phyloP scores from a whole-genome alignment of 2,113 vertebrate species.

The Marmota flaviventris region DNA sequence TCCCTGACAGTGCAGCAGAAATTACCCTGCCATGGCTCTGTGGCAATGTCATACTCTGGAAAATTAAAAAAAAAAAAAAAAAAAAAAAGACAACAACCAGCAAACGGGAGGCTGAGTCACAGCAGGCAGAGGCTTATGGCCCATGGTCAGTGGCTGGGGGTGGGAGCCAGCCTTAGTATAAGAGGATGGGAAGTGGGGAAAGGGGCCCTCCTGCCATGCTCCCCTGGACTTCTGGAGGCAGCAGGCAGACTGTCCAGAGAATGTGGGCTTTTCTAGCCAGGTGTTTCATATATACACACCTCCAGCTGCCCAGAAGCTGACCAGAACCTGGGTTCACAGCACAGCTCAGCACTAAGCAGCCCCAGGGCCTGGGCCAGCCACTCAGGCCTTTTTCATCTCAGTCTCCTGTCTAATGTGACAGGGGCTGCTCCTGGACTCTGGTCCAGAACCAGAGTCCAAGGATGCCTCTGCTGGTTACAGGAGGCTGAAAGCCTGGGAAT shows the following conservation, averaged over 20 bases:
- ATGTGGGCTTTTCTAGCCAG: too few species aligned
- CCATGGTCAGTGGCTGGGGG: background rate
- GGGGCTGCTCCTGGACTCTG: too few species aligned
- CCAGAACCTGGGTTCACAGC: too few species aligned
- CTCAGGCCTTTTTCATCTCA: accelerated
- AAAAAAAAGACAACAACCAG: conserved; percentile 34
- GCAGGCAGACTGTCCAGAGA: background rate
- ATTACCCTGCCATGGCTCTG: background rate
- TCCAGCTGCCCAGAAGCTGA: too few species aligned
- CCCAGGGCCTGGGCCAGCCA: background rate
- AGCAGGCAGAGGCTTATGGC: background rate
- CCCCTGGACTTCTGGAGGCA: background rate
- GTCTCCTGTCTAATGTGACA: background rate
- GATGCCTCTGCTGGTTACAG: background rate
- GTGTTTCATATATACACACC: too few species aligned
- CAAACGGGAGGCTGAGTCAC: conserved; percentile 52
- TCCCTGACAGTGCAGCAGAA: background rate
- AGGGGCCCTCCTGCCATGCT: background rate
- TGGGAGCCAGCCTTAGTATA: background rate
- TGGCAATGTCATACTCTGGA: background rate
- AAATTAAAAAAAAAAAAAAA: background rate
- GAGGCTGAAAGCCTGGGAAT: background rate
- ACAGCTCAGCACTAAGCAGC: too few species aligned
- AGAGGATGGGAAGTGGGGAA: background rate
- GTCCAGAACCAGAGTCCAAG: too few species aligned